Evolutionary conservation across 2,113 vertebrate species (phyloP).

Genomic region (Marmota monax): DNA sequence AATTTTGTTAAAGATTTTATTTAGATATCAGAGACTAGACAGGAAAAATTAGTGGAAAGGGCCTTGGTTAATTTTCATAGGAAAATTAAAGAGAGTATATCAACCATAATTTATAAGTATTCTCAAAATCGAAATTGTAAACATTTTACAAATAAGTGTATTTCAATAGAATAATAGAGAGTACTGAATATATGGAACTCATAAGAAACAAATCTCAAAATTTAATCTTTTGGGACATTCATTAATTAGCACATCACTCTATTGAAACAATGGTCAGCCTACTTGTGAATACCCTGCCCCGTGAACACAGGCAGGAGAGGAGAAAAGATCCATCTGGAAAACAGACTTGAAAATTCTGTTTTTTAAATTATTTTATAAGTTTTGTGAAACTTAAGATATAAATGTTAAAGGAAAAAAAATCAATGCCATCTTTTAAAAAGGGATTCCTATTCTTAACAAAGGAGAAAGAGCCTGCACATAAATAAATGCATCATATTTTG

Average conservation of each 20-base stretch:
- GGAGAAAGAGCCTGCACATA: neutral
- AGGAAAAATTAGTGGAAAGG: neutral
- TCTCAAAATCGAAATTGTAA: neutral
- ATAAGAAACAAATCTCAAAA: neutral
- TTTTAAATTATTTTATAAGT: neutral
- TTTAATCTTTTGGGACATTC: neutral
- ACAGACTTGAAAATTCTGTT: neutral
- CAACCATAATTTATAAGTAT: neutral
- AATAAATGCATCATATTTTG: neutral
- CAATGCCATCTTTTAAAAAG: neutral
- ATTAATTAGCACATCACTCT: neutral
- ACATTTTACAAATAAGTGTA: neutral
- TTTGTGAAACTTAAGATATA: neutral
- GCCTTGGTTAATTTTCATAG: neutral
- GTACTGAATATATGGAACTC: neutral
- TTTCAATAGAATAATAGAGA: neutral
- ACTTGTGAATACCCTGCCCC: neutral
- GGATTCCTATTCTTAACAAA: neutral
- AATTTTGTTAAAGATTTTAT: neutral
- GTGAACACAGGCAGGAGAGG: neutral
- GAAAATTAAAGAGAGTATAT: neutral
- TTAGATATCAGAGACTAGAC: neutral
- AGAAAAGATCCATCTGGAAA: neutral
- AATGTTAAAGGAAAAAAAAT: neutral
- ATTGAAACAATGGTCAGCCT: neutral